phyloP scores from a whole-genome alignment of 2,113 vertebrate species.

The Osmerus eperlanus region DNA sequence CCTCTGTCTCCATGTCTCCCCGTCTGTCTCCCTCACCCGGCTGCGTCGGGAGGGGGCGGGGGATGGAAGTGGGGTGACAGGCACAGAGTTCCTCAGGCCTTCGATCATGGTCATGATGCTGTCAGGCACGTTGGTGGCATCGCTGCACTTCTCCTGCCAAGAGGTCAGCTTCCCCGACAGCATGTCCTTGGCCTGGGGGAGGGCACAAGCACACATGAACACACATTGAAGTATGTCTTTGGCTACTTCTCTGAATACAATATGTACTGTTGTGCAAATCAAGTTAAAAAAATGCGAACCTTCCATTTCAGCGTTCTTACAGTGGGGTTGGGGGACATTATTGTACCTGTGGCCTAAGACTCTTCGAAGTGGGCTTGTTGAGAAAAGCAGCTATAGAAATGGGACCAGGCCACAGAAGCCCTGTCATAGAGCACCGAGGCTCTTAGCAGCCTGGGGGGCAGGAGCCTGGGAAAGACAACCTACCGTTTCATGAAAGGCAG shows the following conservation, averaged over 20 bases:
- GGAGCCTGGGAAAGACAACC: background rate
- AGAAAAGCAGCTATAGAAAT: constrained; percentile 26
- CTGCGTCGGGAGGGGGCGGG: constrained; percentile 78
- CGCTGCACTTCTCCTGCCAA: constrained; percentile 91
- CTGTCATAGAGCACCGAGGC: no score
- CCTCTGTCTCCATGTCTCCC: background rate
- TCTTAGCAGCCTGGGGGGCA: background rate
- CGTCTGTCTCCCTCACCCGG: constrained; percentile 65
- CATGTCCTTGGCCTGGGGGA: constrained; percentile 75
- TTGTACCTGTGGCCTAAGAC: no score
- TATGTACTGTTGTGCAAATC: no score
- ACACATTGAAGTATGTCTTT: no score
- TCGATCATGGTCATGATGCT: constrained; percentile 85
- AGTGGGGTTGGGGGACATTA: no score
- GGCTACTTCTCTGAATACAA: no score
- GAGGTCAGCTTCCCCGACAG: constrained; percentile 78
- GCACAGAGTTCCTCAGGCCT: constrained; percentile 73
- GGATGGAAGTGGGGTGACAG: constrained; percentile 84
- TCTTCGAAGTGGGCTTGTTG: no score
- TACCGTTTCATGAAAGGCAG: constrained; percentile 86
- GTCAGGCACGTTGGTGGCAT: constrained; percentile 86
- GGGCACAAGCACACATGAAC: background rate
- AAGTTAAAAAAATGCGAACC: no score
- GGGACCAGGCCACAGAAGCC: no score
- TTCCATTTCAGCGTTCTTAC: no score